phyloP scores from a whole-genome alignment of 2,888 invertebrate species.

The Drosophila monieri region DNA sequence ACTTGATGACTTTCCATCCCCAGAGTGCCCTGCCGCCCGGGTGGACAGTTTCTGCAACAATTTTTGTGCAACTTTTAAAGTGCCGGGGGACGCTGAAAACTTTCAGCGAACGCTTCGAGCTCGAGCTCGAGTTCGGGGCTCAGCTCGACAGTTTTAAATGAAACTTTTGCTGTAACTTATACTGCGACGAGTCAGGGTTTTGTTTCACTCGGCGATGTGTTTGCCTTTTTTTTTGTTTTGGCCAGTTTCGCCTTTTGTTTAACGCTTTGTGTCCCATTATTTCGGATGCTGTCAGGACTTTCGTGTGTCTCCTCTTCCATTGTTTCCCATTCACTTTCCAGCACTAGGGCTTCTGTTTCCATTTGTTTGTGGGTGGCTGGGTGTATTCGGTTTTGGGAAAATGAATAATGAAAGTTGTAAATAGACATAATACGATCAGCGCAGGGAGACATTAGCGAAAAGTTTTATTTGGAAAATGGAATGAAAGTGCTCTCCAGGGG shows the following conservation, averaged over 20 bases:
- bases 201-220: slow-evolving; percentile 14
- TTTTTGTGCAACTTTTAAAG: slow-evolving; percentile 30
- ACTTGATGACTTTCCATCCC: slow-evolving; percentile 48
- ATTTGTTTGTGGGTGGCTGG: slow-evolving; percentile 7
- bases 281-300: slow-evolving; percentile 48
- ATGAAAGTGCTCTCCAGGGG: slow-evolving; percentile 37
- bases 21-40: neutral
- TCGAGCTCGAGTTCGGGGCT: slow-evolving; percentile 12
- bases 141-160: slow-evolving; percentile 54
- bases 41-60: slow-evolving; percentile 11
- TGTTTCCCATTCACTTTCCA: slow-evolving; percentile 8
- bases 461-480: slow-evolving; percentile 37
- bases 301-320: slow-evolving; percentile 33
- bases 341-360: slow-evolving; percentile 6
- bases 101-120: slow-evolving; percentile 38
- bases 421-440: slow-evolving; percentile 53
- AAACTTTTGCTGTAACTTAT: slow-evolving; percentile 54
- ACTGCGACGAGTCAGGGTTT: slow-evolving; percentile 39
- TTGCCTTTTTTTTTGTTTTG: slow-evolving; percentile 9
- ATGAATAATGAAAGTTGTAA: slow-evolving; percentile 54
- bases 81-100: slow-evolving; percentile 31
- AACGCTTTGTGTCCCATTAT: slow-evolving; percentile 55
- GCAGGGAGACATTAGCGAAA: slow-evolving; percentile 40
- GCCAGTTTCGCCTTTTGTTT: slow-evolving; percentile 33
- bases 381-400: slow-evolving; percentile 8